Base-by-base conservation (phyloP, 2,888 invertebrate species). In the Mythimna pallens region DNA sequence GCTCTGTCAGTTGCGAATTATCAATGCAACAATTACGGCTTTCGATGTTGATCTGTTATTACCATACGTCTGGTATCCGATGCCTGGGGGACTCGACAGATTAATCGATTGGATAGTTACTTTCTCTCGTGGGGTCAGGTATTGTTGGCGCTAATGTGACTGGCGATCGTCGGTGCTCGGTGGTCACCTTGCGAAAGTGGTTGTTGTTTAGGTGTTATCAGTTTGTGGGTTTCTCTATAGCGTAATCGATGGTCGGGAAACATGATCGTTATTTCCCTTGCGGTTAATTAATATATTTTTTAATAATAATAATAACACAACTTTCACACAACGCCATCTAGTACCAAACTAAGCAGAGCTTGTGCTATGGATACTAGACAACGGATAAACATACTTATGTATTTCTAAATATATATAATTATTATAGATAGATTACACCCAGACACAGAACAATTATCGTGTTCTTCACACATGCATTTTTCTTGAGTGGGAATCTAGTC, bases 101-200 rank as follows among this genome's bases (percentile, higher is more conserved):
- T 94, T 94, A 94, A 95, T 94, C 93, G 93, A 92, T 92, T 90
- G 90, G 86, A 87, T 88, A 85, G 89, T 86, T 87, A 92, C 94
- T 95, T 95, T 95, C 95, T 91, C 94, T 82, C 76, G 65, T n/a
- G 86, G 88, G 92, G 89, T 91, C 92, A 92, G 89, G 88, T 88
- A 93, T 94, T 94, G 92, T 93, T 88, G 85, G 88, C 85, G 81
- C 83, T 81, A 85, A 83, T 82, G 81, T 83, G 84, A 86, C 88
- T 87, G 84, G 85, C 86, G 84, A 82, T 76, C 87, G 87, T 86
- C 87, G 88, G 86, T n/a, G n/a, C 50, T 50, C 50, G 50, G 50
- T 89, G 86, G 86, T 86, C 81, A 84, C 78, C 83, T 80, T 87
- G 81, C 73, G 86, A 86, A 88, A 89, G 89, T 89, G 88, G 86